Base-by-base conservation (phyloP, 2,113 vertebrate genomes). In the Psettodes erumei region DNA sequence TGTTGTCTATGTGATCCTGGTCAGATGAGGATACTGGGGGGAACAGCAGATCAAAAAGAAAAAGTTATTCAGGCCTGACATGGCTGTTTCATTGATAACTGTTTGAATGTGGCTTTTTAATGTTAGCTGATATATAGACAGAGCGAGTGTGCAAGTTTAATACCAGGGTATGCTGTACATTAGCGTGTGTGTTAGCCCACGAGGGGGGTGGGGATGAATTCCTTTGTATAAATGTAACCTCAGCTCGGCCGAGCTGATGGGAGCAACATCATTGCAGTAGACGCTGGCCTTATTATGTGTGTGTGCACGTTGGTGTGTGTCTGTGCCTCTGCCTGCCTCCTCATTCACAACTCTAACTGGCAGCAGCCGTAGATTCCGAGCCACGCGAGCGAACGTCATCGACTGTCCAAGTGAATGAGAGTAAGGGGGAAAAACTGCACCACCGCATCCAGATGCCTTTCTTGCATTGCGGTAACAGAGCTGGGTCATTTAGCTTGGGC, bases 291-390 rank as follows among this genome's bases (percentile, higher is more conserved):
- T 71, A 43, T 73, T 59, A 53, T 86, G 63, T 71, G 79, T 87
- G 77, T 79, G 65, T 67, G 62, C 42, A 60, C 53, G 77, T 42
- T 65, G 55, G 66, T 75, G 65, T 71, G 71, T 56, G 38, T 55
- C 48, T 33, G 50, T 54, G 37, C 40, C 23, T 54, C 32, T 65
- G 71, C 55, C 43, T 71, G 78, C 73, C 69, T 87, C 66, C 79
- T 88, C 89, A 93, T 92, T 93, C 90, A 92, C 87, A 90, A 89
- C 82, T 90, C 76, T 51, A 38, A 53, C 77, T 89, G 86, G 92
- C 87, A 87, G 86, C 77, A 28, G 55, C 66, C 4, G 53, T 71
- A 89, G 86, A 89, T 87, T 93, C 85, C 88, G 75, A 67, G 63
- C 85, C 80, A 88, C 78, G 82, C 67, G 23, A 86, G 79, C 55